phyloP scores from a whole-genome alignment of 2,113 vertebrate species.

The Esox niger region DNA sequence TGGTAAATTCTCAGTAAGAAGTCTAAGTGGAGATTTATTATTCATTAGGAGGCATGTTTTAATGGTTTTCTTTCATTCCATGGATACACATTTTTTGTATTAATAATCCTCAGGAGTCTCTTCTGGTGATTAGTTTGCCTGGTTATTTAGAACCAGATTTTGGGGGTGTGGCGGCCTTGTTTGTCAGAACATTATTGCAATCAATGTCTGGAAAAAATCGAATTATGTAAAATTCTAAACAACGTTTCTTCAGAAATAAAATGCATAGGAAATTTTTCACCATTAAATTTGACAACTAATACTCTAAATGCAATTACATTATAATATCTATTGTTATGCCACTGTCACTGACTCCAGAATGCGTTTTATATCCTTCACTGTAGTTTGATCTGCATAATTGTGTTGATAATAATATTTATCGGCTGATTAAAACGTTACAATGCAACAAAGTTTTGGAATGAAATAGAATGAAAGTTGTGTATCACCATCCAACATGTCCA shows the following conservation, averaged over 20 bases:
- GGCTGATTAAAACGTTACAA: too few relatives aligned
- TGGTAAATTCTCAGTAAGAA: slow-evolving; percentile 22
- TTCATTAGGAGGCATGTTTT: slow-evolving; percentile 10
- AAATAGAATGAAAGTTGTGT: too few relatives aligned
- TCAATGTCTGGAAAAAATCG: neutral
- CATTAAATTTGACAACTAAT: too few relatives aligned
- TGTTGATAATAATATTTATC: too few relatives aligned
- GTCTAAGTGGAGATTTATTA: slow-evolving; percentile 4
- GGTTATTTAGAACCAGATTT: neutral
- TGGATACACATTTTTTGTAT: slow-evolving; percentile 11
- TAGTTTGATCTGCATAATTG: too few relatives aligned
- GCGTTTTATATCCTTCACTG: too few relatives aligned
- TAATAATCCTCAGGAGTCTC: slow-evolving; percentile 24
- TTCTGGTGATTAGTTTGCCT: neutral
- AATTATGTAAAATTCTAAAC: neutral
- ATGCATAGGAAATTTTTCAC: neutral
- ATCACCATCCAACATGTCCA: neutral
- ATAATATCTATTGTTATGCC: too few relatives aligned
- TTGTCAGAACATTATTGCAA: neutral
- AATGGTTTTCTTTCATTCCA: slow-evolving; percentile 7
- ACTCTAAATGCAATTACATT: too few relatives aligned
- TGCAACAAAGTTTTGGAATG: too few relatives aligned
- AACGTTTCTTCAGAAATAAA: neutral
- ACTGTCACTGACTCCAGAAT: too few relatives aligned
- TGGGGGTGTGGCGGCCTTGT: neutral